Conservation (phyloP, 2,888 invertebrate genomes). For the Villa cingulata region DNA sequence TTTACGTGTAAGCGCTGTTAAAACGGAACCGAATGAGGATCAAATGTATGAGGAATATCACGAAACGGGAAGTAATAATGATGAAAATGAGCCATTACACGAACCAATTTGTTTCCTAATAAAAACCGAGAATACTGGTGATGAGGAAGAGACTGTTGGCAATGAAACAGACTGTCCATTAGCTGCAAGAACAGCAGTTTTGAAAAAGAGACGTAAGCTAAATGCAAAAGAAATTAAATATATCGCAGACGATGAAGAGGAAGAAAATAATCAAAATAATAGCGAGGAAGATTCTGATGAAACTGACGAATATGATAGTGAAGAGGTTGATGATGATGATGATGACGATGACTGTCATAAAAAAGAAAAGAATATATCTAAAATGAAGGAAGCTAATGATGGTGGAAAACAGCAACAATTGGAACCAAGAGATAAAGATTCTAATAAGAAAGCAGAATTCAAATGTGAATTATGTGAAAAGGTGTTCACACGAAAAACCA, state of each 20-base stretch:
- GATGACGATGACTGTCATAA: not conserved
- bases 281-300: not conserved
- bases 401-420: conserved; percentile 2
- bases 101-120: not conserved
- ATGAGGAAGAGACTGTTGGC: not conserved
- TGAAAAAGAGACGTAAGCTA: too few species aligned
- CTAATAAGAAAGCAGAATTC: not conserved
- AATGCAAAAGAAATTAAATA: too few species aligned
- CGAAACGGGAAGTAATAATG: not conserved
- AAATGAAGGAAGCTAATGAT: too few species aligned
- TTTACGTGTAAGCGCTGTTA: not conserved
- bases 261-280: too few species aligned
- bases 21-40: not conserved
- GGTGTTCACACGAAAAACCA: too few species aligned
- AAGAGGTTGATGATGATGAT: not conserved
- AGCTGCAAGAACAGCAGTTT: too few species aligned
- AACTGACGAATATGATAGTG: not conserved
- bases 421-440: not conserved
- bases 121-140: not conserved
- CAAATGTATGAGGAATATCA: not conserved
- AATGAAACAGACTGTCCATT: too few species aligned
- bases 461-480: too few species aligned
- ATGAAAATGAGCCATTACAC: not conserved
- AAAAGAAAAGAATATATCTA: too few species aligned
- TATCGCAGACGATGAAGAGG: too few species aligned